Evolutionary conservation across 37 sponge, comb jelly and placozoan species (phyloP).

Genomic region (Ephydatia muelleri): DNA sequence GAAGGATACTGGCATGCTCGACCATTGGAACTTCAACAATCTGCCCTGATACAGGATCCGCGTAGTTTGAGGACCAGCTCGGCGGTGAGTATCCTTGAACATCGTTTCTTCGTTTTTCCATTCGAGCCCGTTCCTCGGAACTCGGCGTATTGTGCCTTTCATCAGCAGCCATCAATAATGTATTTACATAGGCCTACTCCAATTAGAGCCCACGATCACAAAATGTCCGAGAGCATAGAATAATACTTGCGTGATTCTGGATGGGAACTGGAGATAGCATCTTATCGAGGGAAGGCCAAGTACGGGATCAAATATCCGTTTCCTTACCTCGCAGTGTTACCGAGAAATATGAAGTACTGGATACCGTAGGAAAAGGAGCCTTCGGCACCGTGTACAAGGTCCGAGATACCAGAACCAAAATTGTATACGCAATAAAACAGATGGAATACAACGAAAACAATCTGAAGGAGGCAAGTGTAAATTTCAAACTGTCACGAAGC

Average conservation of each 20-base stretch:
- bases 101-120: slow-evolving; percentile 53
- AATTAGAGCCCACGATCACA: not conserved
- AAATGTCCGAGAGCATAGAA: not conserved
- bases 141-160: not conserved
- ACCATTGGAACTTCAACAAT: slow-evolving; percentile 48
- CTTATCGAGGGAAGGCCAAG: not conserved
- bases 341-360: slow-evolving; percentile 46
- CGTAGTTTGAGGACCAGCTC: slow-evolving; percentile 35
- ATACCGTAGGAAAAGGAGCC: slow-evolving; percentile 67
- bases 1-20: slow-evolving; percentile 73
- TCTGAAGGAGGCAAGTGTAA: slow-evolving; percentile 48
- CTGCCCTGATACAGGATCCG: slow-evolving; percentile 63
- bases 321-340: slow-evolving; percentile 8
- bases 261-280: not conserved
- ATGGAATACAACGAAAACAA: slow-evolving; percentile 35
- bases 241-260: not conserved
- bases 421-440: slow-evolving; percentile 66
- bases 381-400: slow-evolving; percentile 87
- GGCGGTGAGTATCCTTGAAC: slow-evolving; percentile 70
- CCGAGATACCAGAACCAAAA: slow-evolving; percentile 55
- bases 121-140: slow-evolving; percentile 44
- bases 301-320: not conserved
- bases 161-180: not conserved
- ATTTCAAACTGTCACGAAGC: not conserved
- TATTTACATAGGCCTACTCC: not conserved